phyloP scores from a whole-genome alignment of 2,113 vertebrate genomes.

The Azemiops feae region DNA sequence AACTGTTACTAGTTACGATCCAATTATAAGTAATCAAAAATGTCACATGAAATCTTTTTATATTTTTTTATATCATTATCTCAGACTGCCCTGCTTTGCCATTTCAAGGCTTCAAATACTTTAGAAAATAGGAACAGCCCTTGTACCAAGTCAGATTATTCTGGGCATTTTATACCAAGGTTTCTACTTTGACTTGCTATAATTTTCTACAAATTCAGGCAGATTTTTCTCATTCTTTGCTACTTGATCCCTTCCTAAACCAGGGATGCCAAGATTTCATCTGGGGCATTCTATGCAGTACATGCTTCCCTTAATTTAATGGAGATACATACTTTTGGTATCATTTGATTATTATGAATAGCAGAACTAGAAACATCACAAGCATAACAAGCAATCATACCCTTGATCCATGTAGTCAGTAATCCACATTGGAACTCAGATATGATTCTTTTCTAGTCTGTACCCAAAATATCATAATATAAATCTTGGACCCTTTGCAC shows the following conservation, averaged over 20 bases:
- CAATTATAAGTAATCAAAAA: neutral
- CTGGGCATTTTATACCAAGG: neutral
- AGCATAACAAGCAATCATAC: neutral
- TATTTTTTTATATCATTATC: neutral
- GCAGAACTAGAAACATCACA: neutral
- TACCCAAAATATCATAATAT: neutral
- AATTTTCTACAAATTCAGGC: neutral
- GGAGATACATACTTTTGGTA: neutral
- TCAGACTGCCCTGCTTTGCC: neutral
- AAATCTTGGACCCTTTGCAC: neutral
- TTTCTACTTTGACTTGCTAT: neutral
- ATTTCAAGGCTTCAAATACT: neutral
- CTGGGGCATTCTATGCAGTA: neutral
- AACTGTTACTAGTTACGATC: neutral
- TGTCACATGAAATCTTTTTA: neutral
- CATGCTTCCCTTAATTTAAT: neutral
- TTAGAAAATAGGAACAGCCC: neutral
- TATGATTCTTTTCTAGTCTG: neutral
- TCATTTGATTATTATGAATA: neutral
- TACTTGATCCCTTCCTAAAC: neutral
- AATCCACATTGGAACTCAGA: neutral
- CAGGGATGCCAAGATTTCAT: neutral
- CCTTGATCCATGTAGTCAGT: neutral
- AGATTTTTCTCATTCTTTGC: neutral
- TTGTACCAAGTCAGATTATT: neutral